phyloP scores from a whole-genome alignment of 2,888 invertebrate genomes.

The Apocheima hispidaria region DNA sequence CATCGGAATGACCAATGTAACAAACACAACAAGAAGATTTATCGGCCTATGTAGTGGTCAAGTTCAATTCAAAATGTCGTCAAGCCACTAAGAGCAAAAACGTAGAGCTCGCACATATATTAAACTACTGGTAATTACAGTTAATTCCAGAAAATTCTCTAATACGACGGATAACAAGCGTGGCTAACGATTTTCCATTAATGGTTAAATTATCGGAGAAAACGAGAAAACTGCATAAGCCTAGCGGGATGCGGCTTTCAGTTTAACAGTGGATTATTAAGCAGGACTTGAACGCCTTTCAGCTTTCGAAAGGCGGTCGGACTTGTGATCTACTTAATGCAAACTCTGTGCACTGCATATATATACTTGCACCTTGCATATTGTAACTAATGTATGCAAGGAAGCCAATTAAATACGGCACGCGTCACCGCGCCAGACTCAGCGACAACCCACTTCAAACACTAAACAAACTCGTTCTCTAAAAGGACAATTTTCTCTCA shows the following conservation, averaged over 20 bases:
- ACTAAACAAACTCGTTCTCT: conserved; percentile 62
- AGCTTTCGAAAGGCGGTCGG: conserved; percentile 68
- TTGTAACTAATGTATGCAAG: conserved; percentile 72
- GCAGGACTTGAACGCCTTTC: conserved; percentile 63
- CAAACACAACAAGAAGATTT: conserved; percentile 27
- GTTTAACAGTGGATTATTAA: conserved; percentile 68
- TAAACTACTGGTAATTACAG: conserved; percentile 38
- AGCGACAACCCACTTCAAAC: conserved; percentile 56
- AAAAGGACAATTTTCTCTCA: conserved; percentile 63
- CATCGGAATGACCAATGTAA: conserved; percentile 28
- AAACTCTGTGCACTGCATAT: conserved; percentile 29
- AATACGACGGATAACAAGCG: conserved; percentile 58
- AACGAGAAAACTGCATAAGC: conserved; percentile 68
- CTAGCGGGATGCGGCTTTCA: conserved; percentile 69
- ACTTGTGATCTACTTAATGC: conserved; percentile 65
- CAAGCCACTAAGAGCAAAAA: conserved; percentile 31
- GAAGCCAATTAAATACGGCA: conserved; percentile 78
- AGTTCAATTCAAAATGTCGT: conserved; percentile 23
- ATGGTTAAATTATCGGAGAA: conserved; percentile 43
- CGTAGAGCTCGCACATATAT: conserved; percentile 23
- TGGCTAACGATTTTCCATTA: conserved; percentile 39
- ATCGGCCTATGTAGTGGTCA: conserved; percentile 22
- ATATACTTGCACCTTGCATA: conserved; percentile 52
- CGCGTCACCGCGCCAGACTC: conserved; percentile 56
- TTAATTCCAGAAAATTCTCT: conserved; percentile 49